Conservation (phyloP, 2,113 vertebrate species). For the Halichoerus grypus region DNA sequence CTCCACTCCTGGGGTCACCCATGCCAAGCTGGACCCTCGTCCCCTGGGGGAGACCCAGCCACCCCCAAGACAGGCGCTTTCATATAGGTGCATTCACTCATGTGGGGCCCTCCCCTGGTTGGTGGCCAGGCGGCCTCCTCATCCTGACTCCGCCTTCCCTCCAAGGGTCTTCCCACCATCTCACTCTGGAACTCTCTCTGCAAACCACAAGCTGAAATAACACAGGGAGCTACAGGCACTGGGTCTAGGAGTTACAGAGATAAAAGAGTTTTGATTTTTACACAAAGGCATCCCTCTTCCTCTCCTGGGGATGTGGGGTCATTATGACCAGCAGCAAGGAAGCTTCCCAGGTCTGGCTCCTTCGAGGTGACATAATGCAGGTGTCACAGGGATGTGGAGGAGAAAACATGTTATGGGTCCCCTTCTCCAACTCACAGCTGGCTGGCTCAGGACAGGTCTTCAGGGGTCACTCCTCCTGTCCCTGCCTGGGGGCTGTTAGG, state of each 20-base stretch:
- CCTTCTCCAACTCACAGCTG: neutral
- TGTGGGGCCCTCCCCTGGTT: neutral
- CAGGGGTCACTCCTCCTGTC: neutral
- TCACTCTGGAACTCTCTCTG: neutral
- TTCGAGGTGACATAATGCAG: neutral
- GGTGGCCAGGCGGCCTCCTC: neutral
- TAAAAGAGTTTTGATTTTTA: conserved; percentile 8
- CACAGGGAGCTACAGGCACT: neutral
- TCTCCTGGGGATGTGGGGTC: neutral
- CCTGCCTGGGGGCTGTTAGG: neutral
- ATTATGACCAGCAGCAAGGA: neutral
- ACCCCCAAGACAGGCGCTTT: neutral
- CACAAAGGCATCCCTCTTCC: neutral
- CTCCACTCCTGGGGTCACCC: neutral
- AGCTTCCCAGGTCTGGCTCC: neutral
- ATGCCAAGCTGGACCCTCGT: neutral
- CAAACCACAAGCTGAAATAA: conserved; percentile 68
- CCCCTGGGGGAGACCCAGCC: neutral
- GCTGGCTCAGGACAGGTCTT: neutral
- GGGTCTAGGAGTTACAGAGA: neutral
- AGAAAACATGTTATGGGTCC: neutral
- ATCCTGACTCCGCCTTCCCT: neutral
- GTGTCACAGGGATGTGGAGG: neutral
- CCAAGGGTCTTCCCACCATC: neutral
- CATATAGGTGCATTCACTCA: rapidly evolving